Evolutionary conservation across 2,113 vertebrate genomes (phyloP), one percentile per base, ranked within the genome.

Genomic region (Sardina pilchardus): DNA sequence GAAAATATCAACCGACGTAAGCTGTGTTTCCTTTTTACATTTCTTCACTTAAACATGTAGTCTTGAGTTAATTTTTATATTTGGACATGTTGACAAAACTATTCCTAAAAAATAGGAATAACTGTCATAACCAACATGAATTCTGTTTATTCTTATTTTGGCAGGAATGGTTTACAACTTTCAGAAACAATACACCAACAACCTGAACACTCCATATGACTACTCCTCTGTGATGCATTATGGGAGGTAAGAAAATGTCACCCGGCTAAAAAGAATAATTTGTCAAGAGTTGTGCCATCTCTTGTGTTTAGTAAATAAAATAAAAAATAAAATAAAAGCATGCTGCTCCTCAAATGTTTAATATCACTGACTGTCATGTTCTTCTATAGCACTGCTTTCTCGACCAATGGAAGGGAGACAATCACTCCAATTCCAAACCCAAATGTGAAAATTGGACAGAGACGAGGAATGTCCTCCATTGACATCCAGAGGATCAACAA

Each of bases 211-310:
- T 83, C 34, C 56, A 12, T 89, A 87, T 83, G 88, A 87, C 81
- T 89, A 87, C 39, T 24, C 21, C 36, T 87, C 88, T n/a, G 59
- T 89, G 39, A 87, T 89, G 88, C 86, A 89, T 43, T 89, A 89
- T 67, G 86, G 80, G 30, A 86, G 88, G 85, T 87, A 71, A 85
- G 80, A 36, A 75, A 36, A 17, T 71, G n/a, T 6, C 8, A 71
- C 26, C 30, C 59, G 9, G 8, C 30, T 5, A 26, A 30, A 9
- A 26, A n/a, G n/a, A 26, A 26, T 26, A 1, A 34, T 14, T 71
- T 34, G 1, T 71, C 8, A 71, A 39, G 4, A 71, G 16, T 26
- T 34, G 21, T 71, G 8, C 34, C 14, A 12, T 10, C 10, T 26
- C 8, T 26, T 9, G n/a, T 4, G n/a, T 63, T 63, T n/a, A n/a